These are phyloP conservation scores for Himalopsyche japonica DNA, from an alignment of 2,888 invertebrate species.

Conservation along the genomic window DNA sequence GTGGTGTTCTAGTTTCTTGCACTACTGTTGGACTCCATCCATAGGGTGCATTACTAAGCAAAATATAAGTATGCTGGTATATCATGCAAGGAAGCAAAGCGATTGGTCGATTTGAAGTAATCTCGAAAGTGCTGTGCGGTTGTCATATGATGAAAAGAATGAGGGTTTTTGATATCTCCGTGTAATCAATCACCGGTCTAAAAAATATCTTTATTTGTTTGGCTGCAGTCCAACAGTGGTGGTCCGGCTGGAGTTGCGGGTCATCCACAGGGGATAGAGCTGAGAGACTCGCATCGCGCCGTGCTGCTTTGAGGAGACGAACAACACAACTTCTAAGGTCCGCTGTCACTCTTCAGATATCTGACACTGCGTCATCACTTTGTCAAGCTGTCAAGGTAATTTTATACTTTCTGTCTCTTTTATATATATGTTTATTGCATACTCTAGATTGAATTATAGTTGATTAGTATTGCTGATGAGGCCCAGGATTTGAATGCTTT, in stretches of 20 bases:
- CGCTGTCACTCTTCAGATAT: conserved; percentile 40
- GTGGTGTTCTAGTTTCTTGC: too few relatives aligned
- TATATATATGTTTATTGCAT: too few relatives aligned
- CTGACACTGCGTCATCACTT: conserved; percentile 2
- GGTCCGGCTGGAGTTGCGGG: conserved; percentile 9
- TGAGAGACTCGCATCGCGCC: conserved; percentile 51
- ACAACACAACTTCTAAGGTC: conserved; percentile 49
- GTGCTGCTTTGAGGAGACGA: conserved; percentile 54
- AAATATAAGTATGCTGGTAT: too few relatives aligned
- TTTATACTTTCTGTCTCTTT: neutral
- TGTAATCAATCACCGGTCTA: neutral
- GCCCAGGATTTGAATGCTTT: too few relatives aligned
- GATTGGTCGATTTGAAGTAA: too few relatives aligned
- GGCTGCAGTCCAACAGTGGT: conserved; percentile 22
- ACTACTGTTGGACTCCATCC: too few relatives aligned
- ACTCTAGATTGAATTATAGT: too few relatives aligned
- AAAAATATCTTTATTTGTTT: neutral
- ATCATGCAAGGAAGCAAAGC: neutral
- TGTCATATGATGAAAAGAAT: too few relatives aligned
- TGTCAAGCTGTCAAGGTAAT: conserved; percentile 30
- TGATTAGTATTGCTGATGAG: too few relatives aligned
- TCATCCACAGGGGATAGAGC: conserved; percentile 44
- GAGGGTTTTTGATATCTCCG: neutral
- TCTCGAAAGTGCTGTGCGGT: neutral
- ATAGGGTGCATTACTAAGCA: too few relatives aligned